Base-by-base conservation (phyloP, 2,113 vertebrate species). In the Rostratula benghalensis region DNA sequence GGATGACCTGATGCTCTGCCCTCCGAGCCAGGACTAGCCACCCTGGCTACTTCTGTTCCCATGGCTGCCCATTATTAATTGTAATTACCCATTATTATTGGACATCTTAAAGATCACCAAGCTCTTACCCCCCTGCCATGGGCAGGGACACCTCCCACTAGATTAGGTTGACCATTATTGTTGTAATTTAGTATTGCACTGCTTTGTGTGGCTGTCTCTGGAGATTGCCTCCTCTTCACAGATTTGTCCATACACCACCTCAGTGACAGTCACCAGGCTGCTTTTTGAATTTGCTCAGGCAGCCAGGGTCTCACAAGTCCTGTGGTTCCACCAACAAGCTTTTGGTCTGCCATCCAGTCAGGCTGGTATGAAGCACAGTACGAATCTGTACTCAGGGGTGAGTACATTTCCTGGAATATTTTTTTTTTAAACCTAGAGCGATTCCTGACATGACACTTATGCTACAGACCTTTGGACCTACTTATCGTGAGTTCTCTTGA, bases 201-300 rank as follows among this genome's bases (percentile, higher is more conserved):
- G 33, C 10, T 51, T 57, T 76, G 39, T 33, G 13, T 2, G 4
- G 4, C 12, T 5, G 12, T 4, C 12, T 39, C 6, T 45, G 76
- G 71, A 83, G 18, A 12, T 6, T 89, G 4, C 1, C 16, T 57
- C 13, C 30, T 46, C 33, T 75, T 43, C 31, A 70, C 24, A 91
- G 25, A 2, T 39, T 31, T 50, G 7, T 43, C 31, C 13, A 25
- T 1, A 18, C 6, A 3, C 2, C 16, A 37, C 3, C 27, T 33
- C 19, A 61, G 33, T 45, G 20, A 37, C 9, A 51, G 25, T 1
- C 4, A 0, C 35, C 16, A n/a, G 53, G 20, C 13, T 75, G 35
- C 13, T 61, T 27, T 16, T 2, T 18, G 25, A 61, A 56, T 37
- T 7, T 24, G 43, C 12, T 76, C 20, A n/a, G 43, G 39, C 21